Percentiles rank a stretch among this genome's conserved stretches.
Evolutionary conservation across 1,140 invertebrate species (phyloP).

Genomic region (Drosophila takahashii): DNA sequence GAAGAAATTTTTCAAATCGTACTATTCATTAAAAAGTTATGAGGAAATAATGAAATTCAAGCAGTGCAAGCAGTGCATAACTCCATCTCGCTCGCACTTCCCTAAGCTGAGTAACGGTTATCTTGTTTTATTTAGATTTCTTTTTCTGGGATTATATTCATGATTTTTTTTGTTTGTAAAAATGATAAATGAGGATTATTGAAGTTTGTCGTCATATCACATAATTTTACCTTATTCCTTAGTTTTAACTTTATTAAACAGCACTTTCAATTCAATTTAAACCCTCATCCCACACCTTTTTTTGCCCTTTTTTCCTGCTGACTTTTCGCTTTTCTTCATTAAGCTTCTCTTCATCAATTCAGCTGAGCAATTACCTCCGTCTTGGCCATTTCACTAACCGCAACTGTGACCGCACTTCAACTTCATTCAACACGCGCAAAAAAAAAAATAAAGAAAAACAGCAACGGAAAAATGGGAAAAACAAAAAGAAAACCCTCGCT

Average conservation of each 20-base stretch:
- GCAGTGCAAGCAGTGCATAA: too few species aligned
- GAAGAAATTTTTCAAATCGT: too few species aligned
- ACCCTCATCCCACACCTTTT: background rate
- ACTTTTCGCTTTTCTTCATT: conserved; percentile 34
- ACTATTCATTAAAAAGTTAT: too few species aligned
- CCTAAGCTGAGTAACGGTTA: too few species aligned
- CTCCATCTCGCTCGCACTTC: too few species aligned
- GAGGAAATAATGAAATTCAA: too few species aligned
- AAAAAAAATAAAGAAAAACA: background rate
- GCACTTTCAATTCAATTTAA: conserved; percentile 14
- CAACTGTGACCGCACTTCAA: conserved; percentile 50
- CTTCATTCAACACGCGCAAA: conserved; percentile 18
- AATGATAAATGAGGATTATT: background rate
- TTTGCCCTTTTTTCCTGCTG: conserved; percentile 15
- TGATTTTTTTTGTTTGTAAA: background rate
- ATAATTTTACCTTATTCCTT: background rate
- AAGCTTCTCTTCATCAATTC: conserved; percentile 50
- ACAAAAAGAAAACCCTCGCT: background rate
- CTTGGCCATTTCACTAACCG: conserved; percentile 40
- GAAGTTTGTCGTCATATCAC: background rate
- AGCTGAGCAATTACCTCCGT: conserved; percentile 41
- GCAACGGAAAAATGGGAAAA: background rate
- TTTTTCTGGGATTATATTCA: background rate
- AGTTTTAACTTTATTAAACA: background rate
- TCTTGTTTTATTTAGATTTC: background rate